Evolutionary conservation across 2,888 invertebrate genomes (phyloP), one percentile per base, ranked within the genome.

Genomic region (Epinotia ramella): DNA sequence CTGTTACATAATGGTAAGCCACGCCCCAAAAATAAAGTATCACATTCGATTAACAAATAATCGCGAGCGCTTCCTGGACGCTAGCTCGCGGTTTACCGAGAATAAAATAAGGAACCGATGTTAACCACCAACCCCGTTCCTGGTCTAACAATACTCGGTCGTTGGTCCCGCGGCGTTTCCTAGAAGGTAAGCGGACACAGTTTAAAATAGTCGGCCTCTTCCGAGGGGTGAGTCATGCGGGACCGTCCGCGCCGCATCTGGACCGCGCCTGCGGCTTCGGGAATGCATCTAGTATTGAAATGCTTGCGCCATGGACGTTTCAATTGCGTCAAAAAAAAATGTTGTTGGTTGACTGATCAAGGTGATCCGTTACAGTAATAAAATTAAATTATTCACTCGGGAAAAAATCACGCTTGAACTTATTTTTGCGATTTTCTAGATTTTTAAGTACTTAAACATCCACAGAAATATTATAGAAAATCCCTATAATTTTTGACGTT

Each of bases 121-220:
- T 85, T 74, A 74, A 73, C 73, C 68, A 72, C 40, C 88, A 92
- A 91, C 91, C 90, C 88, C 89, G 86, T 91, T 90, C 84, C 83
- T 83, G 90, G 89, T 91, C 93, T 94, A 94, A 94, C 94, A 94
- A 94, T 93, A 94, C 90, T 89, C 91, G 94, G 94, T 93, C 93
- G 92, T 93, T 93, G 93, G 93, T 93, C 94, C 88, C 93, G 87
- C 84, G 85, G 84, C 86, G 88, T 86, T 93, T 93, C 93, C 91
- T 91, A 94, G 94, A 94, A 94, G 90, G 93, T 91, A 93, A 93
- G 93, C 94, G 93, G 93, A 94, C 93, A 91, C 93, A 92, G 87
- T 89, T 91, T 90, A 92, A 93, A 94, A 94, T 93, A 93, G 93
- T 90, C 88, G 89, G 90, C 91, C 89, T 88, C 92, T 93, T 94